Conservation (phyloP, 2,888 invertebrate species). For the Cerastoderma edule region DNA sequence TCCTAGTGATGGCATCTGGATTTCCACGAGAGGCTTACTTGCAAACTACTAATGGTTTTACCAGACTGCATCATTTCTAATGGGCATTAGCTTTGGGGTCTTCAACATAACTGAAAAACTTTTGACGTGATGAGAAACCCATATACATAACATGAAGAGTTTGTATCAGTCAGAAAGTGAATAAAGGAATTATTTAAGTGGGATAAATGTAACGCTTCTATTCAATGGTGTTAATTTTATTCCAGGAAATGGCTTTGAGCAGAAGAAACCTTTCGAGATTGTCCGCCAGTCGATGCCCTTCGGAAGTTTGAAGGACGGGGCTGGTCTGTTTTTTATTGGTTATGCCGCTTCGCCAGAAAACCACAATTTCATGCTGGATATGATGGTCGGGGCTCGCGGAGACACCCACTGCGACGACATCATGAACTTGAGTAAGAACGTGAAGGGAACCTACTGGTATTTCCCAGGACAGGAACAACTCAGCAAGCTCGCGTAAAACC, state of each 20-base stretch:
- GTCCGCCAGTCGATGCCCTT: constrained; percentile 84
- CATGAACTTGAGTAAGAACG: constrained; percentile 80
- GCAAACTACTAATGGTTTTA: too few relatives aligned
- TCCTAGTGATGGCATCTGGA: too few relatives aligned
- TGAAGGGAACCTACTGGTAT: constrained; percentile 83
- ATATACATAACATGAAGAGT: too few relatives aligned
- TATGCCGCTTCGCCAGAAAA: constrained; percentile 81
- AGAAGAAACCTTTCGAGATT: constrained; percentile 80
- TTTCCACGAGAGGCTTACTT: too few relatives aligned
- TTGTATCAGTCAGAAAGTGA: too few relatives aligned
- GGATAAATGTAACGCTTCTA: background rate
- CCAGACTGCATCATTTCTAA: too few relatives aligned
- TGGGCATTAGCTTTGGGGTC: too few relatives aligned
- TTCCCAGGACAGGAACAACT: constrained; percentile 81
- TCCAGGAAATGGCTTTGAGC: constrained; percentile 77
- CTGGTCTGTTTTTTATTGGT: constrained; percentile 83
- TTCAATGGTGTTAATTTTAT: constrained; percentile 7
- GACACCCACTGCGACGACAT: constrained; percentile 81
- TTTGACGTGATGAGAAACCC: too few relatives aligned
- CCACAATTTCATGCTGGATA: constrained; percentile 83
- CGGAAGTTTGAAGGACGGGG: constrained; percentile 77
- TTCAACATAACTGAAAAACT: too few relatives aligned
- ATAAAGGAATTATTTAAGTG: background rate
- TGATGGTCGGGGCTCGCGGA: constrained; percentile 82
- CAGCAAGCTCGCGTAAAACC: constrained; percentile 70